Evolutionary conservation across 2,888 invertebrate genomes (phyloP).

Genomic region (Onthophagus sagittarius): DNA sequence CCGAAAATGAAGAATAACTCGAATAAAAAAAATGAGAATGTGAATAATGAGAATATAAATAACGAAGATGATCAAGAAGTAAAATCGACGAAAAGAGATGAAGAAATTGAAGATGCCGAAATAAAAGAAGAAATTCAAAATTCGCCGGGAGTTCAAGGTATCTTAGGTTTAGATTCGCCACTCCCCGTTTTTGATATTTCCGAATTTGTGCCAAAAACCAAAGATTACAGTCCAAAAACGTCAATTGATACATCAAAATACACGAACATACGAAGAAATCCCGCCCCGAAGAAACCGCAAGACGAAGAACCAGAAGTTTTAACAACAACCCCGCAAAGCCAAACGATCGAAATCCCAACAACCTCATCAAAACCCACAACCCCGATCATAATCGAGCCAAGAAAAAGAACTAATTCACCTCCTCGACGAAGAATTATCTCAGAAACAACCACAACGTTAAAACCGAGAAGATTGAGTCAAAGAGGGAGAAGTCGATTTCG

Average conservation of each 20-base stretch:
- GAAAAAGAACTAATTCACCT: too few relatives aligned
- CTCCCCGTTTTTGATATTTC: constrained; percentile 43
- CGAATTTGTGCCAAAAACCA: constrained; percentile 43
- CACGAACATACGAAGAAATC: constrained; percentile 39
- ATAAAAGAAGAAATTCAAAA: constrained; percentile 33
- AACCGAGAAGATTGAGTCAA: background rate
- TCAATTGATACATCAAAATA: constrained; percentile 46
- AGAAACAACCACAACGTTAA: background rate
- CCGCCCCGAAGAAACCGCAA: constrained; percentile 28
- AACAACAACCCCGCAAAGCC: constrained; percentile 21
- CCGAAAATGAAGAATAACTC: too few relatives aligned
- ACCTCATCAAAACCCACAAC: constrained; percentile 29
- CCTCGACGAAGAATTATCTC: too few relatives aligned
- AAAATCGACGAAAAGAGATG: constrained; percentile 13
- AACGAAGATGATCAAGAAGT: background rate
- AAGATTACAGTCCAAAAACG: constrained; percentile 40
- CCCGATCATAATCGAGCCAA: constrained; percentile 12
- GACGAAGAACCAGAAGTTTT: constrained; percentile 19
- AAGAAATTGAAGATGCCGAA: constrained; percentile 12
- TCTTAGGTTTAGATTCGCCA: constrained; percentile 21
- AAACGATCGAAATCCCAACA: constrained; percentile 22
- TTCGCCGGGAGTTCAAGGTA: constrained; percentile 37
- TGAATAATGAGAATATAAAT: too few relatives aligned
- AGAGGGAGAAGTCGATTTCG: constrained; percentile 14
- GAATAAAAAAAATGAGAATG: too few relatives aligned